These are phyloP conservation scores for Conger conger DNA, from an alignment of 2,113 vertebrate species.

Conservation along the genomic window DNA sequence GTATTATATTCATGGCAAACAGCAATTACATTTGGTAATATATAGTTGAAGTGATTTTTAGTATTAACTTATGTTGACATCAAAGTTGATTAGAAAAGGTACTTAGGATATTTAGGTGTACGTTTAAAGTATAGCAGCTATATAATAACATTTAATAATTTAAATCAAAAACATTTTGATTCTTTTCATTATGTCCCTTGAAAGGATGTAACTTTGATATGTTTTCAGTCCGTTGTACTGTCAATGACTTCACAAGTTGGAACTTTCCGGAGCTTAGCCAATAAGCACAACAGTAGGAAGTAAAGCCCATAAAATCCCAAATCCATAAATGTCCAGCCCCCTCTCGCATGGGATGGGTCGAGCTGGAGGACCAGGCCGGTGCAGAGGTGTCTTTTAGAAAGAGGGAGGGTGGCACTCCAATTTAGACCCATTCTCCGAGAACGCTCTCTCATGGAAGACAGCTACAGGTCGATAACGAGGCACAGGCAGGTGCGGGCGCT, in stretches of 20 bases:
- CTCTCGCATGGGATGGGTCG: conserved; percentile 32
- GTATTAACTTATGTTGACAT: neutral
- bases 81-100: no score
- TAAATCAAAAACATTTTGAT: neutral
- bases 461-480: neutral
- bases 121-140: neutral
- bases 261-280: no score
- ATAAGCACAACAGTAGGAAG: no score
- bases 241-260: no score
- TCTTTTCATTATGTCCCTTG: neutral
- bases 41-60: neutral
- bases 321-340: conserved; percentile 42
- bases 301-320: conserved; percentile 60
- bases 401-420: no score
- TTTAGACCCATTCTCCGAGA: no score
- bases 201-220: no score
- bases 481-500: neutral
- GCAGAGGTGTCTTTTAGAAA: no score
- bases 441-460: neutral
- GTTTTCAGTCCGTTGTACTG: no score
- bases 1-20: neutral
- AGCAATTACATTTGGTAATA: neutral
- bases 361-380: neutral
- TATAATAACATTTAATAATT: neutral
- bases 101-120: no score